Percentiles rank a stretch among this genome's conserved stretches.
Evolutionary conservation across 1,140 invertebrate species (phyloP).

Genomic region (Drosophila bocqueti): DNA sequence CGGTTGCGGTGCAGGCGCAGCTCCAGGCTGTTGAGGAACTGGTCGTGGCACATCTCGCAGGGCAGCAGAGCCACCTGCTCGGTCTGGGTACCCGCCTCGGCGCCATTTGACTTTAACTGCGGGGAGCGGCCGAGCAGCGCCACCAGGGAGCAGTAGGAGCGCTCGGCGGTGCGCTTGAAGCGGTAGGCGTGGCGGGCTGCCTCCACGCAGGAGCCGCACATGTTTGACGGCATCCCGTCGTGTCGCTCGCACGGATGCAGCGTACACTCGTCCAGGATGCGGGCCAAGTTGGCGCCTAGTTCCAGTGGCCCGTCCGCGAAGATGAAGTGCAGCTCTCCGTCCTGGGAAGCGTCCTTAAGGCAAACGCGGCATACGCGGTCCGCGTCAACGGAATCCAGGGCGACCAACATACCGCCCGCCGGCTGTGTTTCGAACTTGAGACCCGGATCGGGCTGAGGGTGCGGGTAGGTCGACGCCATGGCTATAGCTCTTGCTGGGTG

Average conservation of each 20-base stretch:
- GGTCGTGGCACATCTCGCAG: constrained; percentile 72
- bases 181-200: constrained; percentile 70
- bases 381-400: constrained; percentile 44
- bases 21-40: constrained; percentile 66
- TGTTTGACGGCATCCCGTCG: constrained; percentile 68
- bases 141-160: constrained; percentile 68
- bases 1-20: constrained; percentile 67
- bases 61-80: constrained; percentile 65
- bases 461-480: constrained; percentile 34
- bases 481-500: constrained; percentile 13
- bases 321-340: constrained; percentile 65
- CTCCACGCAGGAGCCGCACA: constrained; percentile 67
- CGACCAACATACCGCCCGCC: constrained; percentile 2
- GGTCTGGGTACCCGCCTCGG: constrained; percentile 72
- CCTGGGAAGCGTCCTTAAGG: constrained; percentile 54
- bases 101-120: constrained; percentile 19
- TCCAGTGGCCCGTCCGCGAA: constrained; percentile 69
- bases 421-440: constrained; percentile 11
- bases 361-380: constrained; percentile 76
- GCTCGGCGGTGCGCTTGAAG: constrained; percentile 70
- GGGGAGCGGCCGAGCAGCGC: constrained; percentile 50
- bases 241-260: constrained; percentile 63
- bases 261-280: constrained; percentile 76
- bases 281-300: constrained; percentile 62
- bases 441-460: constrained; percentile 8